Evolutionary conservation across 2,797 vertebrate species (phyloP), one percentile per base, ranked within the genome.

Genomic region (Melanotaenia pygmaea): DNA sequence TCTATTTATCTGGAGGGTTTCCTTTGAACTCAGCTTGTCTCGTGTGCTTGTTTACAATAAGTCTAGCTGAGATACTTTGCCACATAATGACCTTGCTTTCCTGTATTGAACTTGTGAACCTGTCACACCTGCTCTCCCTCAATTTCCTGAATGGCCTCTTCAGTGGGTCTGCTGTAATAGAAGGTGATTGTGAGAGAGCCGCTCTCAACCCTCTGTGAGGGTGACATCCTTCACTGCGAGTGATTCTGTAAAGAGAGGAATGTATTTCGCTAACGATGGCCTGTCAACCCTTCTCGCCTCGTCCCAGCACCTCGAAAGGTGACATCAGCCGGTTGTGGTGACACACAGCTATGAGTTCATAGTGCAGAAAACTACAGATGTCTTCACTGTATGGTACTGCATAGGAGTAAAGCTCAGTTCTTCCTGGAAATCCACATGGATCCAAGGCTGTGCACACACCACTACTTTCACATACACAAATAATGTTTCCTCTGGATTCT

Each of bases 41-140:
- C 1, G 13, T 10, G 18, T 32, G 54, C 72, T 81, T 30, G 24
- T 59, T 58, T 76, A 57, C 56, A 22, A 45, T 32, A 67, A 12
- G 13, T 69, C 60, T 59, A 50, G 68, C 69, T 62, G 56, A 61
- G 78, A 67, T 54, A 5, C 74, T 87, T 67, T 26, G 63, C 73
- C 67, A 65, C 64, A 59, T 81, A 80, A 84, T 59, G 53, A 86
- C 80, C 81, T 76, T 74, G 75, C 57, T 59, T 71, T 28, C 37
- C 75, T 50, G 80, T 43, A 64, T 12, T 91, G 86, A 90, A 89
- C 88, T 82, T 72, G 66, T 83, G 85, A 91, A 88, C 88, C 70
- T 56, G 47, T 91, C 87, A 78, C 80, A 83, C 73, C 53, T 18
- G 20, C 61, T 77, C 83, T 84, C 77, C 82, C 54, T 85, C 84